phyloP scores from a whole-genome alignment of 2,113 vertebrate genomes.

The Morphnarchus princeps region DNA sequence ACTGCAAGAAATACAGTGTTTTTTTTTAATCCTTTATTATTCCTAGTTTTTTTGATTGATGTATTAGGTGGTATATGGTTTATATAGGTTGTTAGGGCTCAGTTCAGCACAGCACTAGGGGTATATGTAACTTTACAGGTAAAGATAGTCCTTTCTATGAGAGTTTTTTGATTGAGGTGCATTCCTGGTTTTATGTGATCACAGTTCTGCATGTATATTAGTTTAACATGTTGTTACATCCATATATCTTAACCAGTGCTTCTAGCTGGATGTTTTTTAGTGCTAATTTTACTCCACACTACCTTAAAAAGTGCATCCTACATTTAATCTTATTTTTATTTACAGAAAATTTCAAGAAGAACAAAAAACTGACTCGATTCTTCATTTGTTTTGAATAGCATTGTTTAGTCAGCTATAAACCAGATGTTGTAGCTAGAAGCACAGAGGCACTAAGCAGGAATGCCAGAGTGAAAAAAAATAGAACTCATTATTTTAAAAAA shows the following conservation, averaged over 20 bases:
- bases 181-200: neutral
- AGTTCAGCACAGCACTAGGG: neutral
- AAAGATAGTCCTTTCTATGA: neutral
- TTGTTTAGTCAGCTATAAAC: slow-evolving; percentile 3
- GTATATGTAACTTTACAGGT: neutral
- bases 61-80: neutral
- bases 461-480: slow-evolving; percentile 1
- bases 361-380: neutral
- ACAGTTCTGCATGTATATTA: neutral
- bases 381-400: neutral
- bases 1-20: neutral
- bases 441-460: neutral
- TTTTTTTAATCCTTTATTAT: neutral
- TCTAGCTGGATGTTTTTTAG: neutral
- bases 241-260: neutral
- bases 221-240: neutral
- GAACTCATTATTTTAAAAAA: slow-evolving; percentile 2
- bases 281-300: neutral
- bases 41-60: neutral
- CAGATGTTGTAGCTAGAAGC: slow-evolving; percentile 19
- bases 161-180: neutral
- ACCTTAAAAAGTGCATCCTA: neutral
- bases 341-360: neutral
- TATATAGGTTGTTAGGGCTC: neutral
- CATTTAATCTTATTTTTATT: neutral